A percentile compares a stretch with the other conserved stretches of the same genome.
These are phyloP conservation scores for Cantharis flavilabris DNA, from an alignment of 2,888 invertebrate species.

Conservation along the genomic window DNA sequence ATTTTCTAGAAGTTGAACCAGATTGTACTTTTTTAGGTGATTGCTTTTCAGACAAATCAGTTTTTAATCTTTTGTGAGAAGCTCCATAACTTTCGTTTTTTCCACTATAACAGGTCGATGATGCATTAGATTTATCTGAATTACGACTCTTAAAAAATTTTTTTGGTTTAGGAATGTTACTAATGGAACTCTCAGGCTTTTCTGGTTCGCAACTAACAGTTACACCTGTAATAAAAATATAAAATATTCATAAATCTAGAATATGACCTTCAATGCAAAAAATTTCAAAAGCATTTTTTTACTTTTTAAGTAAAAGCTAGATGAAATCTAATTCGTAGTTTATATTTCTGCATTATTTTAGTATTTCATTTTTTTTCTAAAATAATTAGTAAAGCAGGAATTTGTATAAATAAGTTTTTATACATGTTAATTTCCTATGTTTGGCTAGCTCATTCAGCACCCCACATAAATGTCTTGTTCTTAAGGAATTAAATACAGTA, in stretches of 20 bases:
- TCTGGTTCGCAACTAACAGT: constrained; percentile 45
- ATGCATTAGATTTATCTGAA: constrained; percentile 62
- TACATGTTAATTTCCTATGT: no score
- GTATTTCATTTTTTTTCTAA: no score
- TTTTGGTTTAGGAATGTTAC: constrained; percentile 68
- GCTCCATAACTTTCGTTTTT: constrained; percentile 31
- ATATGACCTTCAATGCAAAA: not conserved
- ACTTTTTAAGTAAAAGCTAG: no score
- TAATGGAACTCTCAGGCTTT: constrained; percentile 56
- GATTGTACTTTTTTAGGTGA: constrained; percentile 34
- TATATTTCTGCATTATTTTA: no score
- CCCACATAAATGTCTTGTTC: no score
- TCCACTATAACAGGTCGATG: constrained; percentile 43
- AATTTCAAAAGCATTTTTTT: no score
- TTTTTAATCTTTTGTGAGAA: constrained; percentile 35
- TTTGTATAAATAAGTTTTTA: no score
- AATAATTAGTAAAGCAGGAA: no score
- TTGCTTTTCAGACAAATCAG: constrained; percentile 52
- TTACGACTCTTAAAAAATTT: constrained; percentile 90
- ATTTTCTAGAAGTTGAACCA: constrained; percentile 43
- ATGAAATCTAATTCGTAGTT: no score
- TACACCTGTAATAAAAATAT: constrained; percentile 54
- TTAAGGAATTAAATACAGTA: no score
- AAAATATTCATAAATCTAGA: constrained; percentile 36
- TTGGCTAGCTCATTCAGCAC: no score